Conservation (phyloP, 2,888 invertebrate genomes). For the Piscicola geometra region DNA sequence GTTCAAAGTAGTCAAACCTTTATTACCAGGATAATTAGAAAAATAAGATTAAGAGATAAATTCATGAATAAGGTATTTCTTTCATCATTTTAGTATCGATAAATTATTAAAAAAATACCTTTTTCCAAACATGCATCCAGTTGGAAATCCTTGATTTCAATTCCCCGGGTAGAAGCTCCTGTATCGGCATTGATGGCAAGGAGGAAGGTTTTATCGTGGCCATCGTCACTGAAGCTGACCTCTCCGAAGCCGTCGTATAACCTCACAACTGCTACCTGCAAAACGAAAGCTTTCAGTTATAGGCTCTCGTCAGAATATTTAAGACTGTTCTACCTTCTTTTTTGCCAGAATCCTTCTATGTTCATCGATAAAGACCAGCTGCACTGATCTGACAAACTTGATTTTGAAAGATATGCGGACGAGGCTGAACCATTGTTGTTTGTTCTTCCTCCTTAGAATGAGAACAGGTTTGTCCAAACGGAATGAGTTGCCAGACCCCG, state of each 20-base stretch:
- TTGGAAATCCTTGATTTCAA: background rate
- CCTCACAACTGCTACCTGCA: no score
- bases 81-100: no score
- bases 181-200: background rate
- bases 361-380: conserved; percentile 9
- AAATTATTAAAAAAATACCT: background rate
- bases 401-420: conserved; percentile 1
- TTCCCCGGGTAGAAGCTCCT: background rate
- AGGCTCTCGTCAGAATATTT: background rate
- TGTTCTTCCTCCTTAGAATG: conserved; percentile 7
- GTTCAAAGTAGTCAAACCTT: background rate
- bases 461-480: background rate
- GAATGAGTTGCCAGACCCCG: background rate
- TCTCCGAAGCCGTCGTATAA: no score
- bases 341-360: background rate
- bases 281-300: no score
- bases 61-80: no score
- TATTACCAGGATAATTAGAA: background rate
- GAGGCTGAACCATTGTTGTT: conserved; percentile 15
- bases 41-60: background rate
- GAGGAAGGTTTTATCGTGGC: background rate
- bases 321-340: background rate
- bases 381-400: conserved; percentile 5
- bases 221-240: no score
- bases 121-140: background rate